Base-by-base conservation (phyloP, 2,797 vertebrate genomes). In the Gobio occitaniae region DNA sequence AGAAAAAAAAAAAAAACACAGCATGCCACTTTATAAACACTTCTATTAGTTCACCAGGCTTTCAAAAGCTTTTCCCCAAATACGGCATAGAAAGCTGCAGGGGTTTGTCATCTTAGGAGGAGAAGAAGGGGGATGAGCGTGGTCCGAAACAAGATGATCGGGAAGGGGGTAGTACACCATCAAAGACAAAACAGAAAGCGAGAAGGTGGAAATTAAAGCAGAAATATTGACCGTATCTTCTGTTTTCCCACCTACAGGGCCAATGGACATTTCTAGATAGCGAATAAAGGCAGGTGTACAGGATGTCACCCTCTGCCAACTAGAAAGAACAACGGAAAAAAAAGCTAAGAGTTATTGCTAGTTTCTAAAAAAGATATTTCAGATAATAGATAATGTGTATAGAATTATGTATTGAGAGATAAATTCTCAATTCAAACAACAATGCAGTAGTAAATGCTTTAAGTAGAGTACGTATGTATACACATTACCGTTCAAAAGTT, bases 11-110 rank as follows among this genome's bases (percentile, higher is more conserved):
- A 16, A 19, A 38, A 85, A 84, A 90, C 90, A 93, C 89, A 90
- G 86, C 90, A 91, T 86, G 88, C 90, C 93, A 91, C 78, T 83
- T 90, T 88, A 89, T 90, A 91, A 93, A 92, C 89, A 86, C 90
- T 75, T 71, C 52, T 48, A 90, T 90, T 86, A 66, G 25, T 68
- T 66, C 21, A 48, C 56, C 47, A 50, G 54, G 59, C 29, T 79
- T 82, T 72, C 65, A 81, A 79, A 56, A 17, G 47, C n/a, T 75
- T 78, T 65, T 48, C 38, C 69, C 16, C 69, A 74, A 66, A 87
- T 50, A 76, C 76, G 77, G 63, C 44, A 70, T 29, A 15, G 70
- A 83, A 32, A 72, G 76, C 80, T 80, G 79, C 75, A 85, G 79
- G 80, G 75, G 75, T 65, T 68, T 83, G 84, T 84, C 65, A 78